These are phyloP conservation scores for Chrysolina haemoptera DNA, from an alignment of 2,888 invertebrate genomes.

Conservation along the genomic window DNA sequence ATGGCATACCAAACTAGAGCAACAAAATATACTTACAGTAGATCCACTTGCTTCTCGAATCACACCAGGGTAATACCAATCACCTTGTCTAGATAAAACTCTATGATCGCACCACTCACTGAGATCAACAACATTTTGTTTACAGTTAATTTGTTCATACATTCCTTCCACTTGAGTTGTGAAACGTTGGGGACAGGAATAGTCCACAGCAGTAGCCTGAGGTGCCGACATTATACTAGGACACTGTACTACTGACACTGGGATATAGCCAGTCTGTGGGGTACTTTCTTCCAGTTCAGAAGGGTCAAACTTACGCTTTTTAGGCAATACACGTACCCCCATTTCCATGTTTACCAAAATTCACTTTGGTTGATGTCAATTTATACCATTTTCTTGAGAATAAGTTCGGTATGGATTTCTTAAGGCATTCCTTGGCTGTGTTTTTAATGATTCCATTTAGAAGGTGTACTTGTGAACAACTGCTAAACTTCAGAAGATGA, in stretches of 20 bases:
- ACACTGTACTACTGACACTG: slow-evolving; percentile 67
- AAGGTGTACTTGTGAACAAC: slow-evolving; percentile 40
- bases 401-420: slow-evolving; percentile 58
- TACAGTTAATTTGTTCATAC: slow-evolving; percentile 54
- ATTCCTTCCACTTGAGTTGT: slow-evolving; percentile 58
- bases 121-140: slow-evolving; percentile 77
- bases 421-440: slow-evolving; percentile 43
- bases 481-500: slow-evolving; percentile 33
- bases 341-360: slow-evolving; percentile 64
- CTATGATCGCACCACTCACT: slow-evolving; percentile 95
- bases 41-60: slow-evolving; percentile 82
- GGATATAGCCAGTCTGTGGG: slow-evolving; percentile 60
- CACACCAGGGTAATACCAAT: slow-evolving; percentile 89
- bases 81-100: slow-evolving; percentile 89
- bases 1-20: background rate
- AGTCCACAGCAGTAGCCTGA: slow-evolving; percentile 67
- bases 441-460: slow-evolving; percentile 41
- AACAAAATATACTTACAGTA: slow-evolving; percentile 69
- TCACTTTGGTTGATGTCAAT: slow-evolving; percentile 19
- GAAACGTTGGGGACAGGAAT: slow-evolving; percentile 61
- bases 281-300: slow-evolving; percentile 80
- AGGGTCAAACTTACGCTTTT: slow-evolving; percentile 91
- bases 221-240: slow-evolving; percentile 62
- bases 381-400: slow-evolving; percentile 49
- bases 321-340: slow-evolving; percentile 87